Percentiles rank a stretch among this genome's conserved stretches.
These are phyloP conservation scores for Chaetoderma sp. DNA, from an alignment of 2,888 invertebrate species.

Conservation along the genomic window DNA sequence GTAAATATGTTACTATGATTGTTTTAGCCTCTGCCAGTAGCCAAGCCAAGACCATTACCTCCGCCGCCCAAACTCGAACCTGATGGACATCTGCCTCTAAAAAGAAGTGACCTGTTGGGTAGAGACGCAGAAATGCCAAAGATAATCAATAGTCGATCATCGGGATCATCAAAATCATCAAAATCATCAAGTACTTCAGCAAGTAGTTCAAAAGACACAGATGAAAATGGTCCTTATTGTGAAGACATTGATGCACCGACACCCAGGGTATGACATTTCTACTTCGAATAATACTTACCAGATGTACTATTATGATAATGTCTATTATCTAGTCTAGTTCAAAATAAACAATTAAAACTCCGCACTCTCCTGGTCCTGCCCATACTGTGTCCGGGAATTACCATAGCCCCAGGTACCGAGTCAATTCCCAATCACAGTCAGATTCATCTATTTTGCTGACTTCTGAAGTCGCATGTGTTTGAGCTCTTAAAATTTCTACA, in stretches of 20 bases:
- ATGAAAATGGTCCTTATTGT: slow-evolving; percentile 45
- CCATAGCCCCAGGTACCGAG: neutral
- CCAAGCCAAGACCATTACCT: slow-evolving; percentile 58
- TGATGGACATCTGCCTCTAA: slow-evolving; percentile 51
- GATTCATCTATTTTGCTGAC: neutral
- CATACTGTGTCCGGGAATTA: no score
- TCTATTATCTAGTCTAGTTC: no score
- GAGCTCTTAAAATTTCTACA: no score
- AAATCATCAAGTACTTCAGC: slow-evolving; percentile 49
- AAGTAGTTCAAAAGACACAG: slow-evolving; percentile 45
- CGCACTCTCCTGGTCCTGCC: no score
- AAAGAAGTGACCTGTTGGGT: slow-evolving; percentile 22
- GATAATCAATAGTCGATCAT: neutral
- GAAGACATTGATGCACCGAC: slow-evolving; percentile 48
- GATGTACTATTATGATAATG: no score
- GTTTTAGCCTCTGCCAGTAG: slow-evolving; percentile 51
- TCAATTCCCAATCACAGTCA: neutral
- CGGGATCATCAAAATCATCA: slow-evolving; percentile 36
- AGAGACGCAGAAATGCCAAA: slow-evolving; percentile 33
- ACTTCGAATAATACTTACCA: neutral
- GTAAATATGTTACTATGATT: neutral
- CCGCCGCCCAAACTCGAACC: slow-evolving; percentile 48
- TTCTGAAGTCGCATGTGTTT: no score
- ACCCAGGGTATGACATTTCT: slow-evolving; percentile 41
- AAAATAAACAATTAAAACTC: no score